Conservation (phyloP, 2,888 invertebrate species). For the Xylota sylvarum region DNA sequence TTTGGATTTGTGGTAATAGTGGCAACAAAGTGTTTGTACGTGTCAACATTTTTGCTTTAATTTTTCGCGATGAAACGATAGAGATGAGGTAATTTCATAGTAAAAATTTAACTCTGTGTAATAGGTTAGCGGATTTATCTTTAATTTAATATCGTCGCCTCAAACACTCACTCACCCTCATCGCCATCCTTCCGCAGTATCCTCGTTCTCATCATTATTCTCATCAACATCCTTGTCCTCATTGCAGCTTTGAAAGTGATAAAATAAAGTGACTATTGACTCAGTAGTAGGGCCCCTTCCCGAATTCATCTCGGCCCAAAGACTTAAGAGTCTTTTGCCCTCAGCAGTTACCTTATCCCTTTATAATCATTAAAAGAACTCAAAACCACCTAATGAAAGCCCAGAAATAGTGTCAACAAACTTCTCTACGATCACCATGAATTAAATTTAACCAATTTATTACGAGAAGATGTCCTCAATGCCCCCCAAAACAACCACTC, state of each 20-base stretch:
- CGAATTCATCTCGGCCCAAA: background rate
- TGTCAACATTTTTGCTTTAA: background rate
- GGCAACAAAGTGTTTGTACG: background rate
- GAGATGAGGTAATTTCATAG: too few relatives aligned
- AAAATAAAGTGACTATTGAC: background rate
- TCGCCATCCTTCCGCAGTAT: too few relatives aligned
- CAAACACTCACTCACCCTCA: too few relatives aligned
- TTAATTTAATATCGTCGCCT: too few relatives aligned
- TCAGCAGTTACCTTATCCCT: background rate
- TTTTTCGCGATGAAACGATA: too few relatives aligned
- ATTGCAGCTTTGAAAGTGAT: background rate
- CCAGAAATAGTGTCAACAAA: conserved; percentile 21
- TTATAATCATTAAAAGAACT: background rate
- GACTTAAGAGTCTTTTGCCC: background rate
- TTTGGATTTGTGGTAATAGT: background rate
- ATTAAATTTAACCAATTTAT: background rate
- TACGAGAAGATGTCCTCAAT: conserved; percentile 6
- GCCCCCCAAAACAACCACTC: background rate
- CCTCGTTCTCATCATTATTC: too few relatives aligned
- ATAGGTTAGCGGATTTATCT: too few relatives aligned
- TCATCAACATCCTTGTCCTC: background rate
- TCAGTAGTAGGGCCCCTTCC: background rate
- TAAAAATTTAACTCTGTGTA: too few relatives aligned
- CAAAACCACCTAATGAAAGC: background rate
- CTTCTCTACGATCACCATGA: conserved; percentile 2